phyloP scores from a whole-genome alignment of 2,113 vertebrate genomes.

The Tupaia chinensis region DNA sequence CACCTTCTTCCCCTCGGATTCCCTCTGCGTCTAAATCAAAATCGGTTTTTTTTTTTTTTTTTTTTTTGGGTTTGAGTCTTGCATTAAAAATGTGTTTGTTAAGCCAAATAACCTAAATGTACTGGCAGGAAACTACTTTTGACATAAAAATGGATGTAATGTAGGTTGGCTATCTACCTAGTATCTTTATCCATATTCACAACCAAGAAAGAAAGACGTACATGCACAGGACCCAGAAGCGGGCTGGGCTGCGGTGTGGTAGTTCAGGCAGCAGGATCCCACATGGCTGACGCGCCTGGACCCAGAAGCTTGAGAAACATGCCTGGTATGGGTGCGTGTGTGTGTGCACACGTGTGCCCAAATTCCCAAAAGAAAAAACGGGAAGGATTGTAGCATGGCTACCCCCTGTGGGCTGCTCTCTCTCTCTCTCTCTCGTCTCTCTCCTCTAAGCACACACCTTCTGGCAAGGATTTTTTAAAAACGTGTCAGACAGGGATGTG shows the following conservation, averaged over 20 bases:
- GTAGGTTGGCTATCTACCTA: background rate
- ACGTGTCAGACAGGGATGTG: background rate
- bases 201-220: background rate
- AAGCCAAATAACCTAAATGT: slow-evolving; percentile 3
- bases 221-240: background rate
- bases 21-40: background rate
- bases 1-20: background rate
- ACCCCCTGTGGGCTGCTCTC: too few relatives aligned
- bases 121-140: background rate
- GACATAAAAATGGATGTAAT: background rate
- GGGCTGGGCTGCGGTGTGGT: too few relatives aligned
- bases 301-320: too few relatives aligned
- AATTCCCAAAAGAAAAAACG: too few relatives aligned
- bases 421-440: too few relatives aligned
- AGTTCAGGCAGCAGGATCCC: too few relatives aligned
- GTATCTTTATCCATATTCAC: background rate
- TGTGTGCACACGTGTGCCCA: too few relatives aligned
- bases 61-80: background rate
- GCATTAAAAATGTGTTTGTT: background rate
- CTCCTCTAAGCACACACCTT: too few relatives aligned
- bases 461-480: too few relatives aligned
- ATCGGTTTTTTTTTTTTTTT: background rate
- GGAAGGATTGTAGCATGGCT: too few relatives aligned
- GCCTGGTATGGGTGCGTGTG: too few relatives aligned
- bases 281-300: too few relatives aligned